Evolutionary conservation across 1,140 invertebrate species (phyloP), one percentile per base, ranked within the genome.

Genomic region (Mizuhopecten yessoensis): DNA sequence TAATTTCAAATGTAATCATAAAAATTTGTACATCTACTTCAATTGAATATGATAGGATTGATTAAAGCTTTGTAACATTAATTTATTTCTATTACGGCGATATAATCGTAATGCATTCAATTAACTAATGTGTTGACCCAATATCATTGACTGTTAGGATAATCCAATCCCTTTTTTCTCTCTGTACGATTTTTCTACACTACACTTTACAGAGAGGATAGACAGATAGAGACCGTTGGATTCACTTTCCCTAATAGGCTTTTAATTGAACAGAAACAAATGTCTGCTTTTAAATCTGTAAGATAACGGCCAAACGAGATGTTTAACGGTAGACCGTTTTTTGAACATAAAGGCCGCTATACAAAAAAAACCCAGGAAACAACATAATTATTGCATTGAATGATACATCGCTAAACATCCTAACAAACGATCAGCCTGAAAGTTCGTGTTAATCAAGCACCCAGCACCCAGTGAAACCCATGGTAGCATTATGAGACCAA

Each of bases 41-140:
- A 75, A 75, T 75, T 75, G 11, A 29, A 75, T 75, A 75, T 29
- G 23, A n/a, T 75, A 75, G 3, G 57, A 29, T 17, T 75, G 57
- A 75, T 75, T n/a, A 75, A 75, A 75, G 1, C 57, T 29, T 75
- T 49, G 20, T 23, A 2, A 23, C 20, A 39, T 75, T 75, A 5
- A 29, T 75, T n/a, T 29, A 23, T 29, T 1, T 29, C 57, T 75
- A 29, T 75, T 29, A 29, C 7, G 5, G 29, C n/a, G 57, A 75
- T 75, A 75, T 75, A n/a, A 75, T 75, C 57, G 29, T 75, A 75
- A 75, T 75, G n/a, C 1, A 75, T 75, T 29, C 57, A n/a, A 75
- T 75, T 75, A n/a, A 75, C 57, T 5, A 75, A 75, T 75, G 57
- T 29, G 29, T 75, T 29, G 5, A 17, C 57, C 57, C n/a, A 23